Evolutionary conservation across 2,113 vertebrate species (phyloP).

Genomic region (Vombatus ursinus): DNA sequence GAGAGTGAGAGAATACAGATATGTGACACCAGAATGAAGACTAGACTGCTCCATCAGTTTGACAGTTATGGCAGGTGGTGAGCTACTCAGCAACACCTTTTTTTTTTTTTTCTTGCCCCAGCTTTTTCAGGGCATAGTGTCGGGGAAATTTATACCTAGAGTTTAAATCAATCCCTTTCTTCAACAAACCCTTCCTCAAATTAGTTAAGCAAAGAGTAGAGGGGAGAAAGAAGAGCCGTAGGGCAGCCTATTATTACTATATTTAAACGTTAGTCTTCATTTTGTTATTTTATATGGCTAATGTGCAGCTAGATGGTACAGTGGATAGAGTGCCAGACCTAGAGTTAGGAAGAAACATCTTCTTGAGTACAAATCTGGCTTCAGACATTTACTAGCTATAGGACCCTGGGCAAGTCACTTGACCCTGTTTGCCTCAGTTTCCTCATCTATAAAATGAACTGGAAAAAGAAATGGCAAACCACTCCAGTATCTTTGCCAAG

Average conservation of each 20-base stretch:
- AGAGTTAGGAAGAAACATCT: background rate
- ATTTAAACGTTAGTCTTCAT: background rate
- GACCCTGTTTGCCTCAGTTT: background rate
- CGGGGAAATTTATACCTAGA: background rate
- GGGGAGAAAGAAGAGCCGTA: background rate
- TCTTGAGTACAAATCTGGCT: background rate
- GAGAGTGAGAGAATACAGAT: background rate
- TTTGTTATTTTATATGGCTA: background rate
- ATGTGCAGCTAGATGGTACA: background rate
- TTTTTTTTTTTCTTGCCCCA: too few relatives aligned
- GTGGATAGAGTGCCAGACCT: background rate
- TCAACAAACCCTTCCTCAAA: too few relatives aligned
- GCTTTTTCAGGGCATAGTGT: background rate
- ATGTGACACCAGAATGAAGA: background rate
- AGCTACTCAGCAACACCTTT: background rate
- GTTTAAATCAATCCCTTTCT: too few relatives aligned
- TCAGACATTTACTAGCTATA: background rate
- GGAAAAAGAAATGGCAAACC: background rate
- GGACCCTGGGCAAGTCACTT: background rate
- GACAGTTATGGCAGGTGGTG: background rate
- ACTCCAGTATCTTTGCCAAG: background rate
- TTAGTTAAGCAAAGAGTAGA: too few relatives aligned
- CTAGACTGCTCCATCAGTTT: background rate
- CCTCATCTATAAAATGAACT: background rate
- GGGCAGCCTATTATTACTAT: background rate